These are phyloP conservation scores for Pelochelys cantorii DNA, from an alignment of 2,797 vertebrate species.

Conservation along the genomic window DNA sequence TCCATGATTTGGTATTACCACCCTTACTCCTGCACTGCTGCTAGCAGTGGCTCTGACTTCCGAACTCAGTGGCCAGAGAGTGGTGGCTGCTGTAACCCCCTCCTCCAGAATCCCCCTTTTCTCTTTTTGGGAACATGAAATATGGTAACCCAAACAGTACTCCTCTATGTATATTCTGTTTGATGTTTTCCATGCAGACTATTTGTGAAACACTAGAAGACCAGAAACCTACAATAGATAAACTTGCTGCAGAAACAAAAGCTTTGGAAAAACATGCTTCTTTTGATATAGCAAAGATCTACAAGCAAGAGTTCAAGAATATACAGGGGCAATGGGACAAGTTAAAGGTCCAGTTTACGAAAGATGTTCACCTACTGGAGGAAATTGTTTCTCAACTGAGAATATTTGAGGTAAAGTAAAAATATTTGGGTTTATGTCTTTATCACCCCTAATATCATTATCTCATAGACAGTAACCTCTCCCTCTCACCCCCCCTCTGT, in stretches of 20 bases:
- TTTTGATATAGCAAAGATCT: constrained; percentile 74
- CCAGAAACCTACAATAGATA: constrained; percentile 81
- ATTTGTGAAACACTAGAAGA: constrained; percentile 87
- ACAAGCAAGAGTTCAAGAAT: constrained; percentile 86
- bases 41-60: too few species aligned
- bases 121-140: too few species aligned
- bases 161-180: neutral
- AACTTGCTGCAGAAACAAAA: constrained; percentile 80
- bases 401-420: constrained; percentile 86
- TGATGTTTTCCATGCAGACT: constrained; percentile 66
- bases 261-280: constrained; percentile 72
- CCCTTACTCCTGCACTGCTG: too few species aligned
- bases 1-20: too few species aligned
- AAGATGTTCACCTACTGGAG: constrained; percentile 87
- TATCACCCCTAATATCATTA: too few species aligned
- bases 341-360: constrained; percentile 84
- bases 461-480: too few species aligned
- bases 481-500: too few species aligned
- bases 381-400: constrained; percentile 78
- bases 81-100: too few species aligned
- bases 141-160: neutral
- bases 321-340: constrained; percentile 86
- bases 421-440: neutral
- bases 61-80: too few species aligned
- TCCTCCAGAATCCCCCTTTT: too few species aligned